Conservation (phyloP, 1,140 invertebrate species). For the Drosophila malerkotliana region DNA sequence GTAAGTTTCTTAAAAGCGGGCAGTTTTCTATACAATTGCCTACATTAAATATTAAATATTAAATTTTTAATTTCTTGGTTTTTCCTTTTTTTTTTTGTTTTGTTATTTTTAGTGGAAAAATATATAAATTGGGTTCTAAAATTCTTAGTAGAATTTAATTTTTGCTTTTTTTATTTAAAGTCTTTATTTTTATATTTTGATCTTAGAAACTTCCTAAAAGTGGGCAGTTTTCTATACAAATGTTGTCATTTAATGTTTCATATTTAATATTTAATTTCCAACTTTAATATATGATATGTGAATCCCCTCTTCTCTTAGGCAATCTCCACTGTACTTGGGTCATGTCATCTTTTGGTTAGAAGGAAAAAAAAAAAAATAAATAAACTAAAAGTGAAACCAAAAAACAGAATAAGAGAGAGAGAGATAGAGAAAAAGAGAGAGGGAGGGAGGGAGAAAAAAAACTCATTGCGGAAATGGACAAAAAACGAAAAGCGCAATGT, state of each 20-base stretch:
- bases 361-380: background rate
- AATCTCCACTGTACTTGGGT: slow-evolving; percentile 23
- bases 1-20: background rate
- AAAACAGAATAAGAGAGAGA: slow-evolving; percentile 5
- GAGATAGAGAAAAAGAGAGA: background rate
- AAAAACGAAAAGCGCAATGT: slow-evolving; percentile 46
- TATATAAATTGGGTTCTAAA: no score
- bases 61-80: no score
- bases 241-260: background rate
- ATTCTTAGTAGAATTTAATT: no score
- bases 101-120: no score
- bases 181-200: no score
- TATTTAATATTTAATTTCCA: background rate
- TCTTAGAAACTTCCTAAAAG: background rate
- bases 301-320: background rate
- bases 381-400: slow-evolving; percentile 8
- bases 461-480: slow-evolving; percentile 55
- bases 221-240: no score
- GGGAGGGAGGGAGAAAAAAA: slow-evolving; percentile 9
- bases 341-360: slow-evolving; percentile 13
- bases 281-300: background rate
- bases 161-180: no score
- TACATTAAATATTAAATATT: no score
- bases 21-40: no score
- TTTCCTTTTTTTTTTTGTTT: no score